Evolutionary conservation across 2,888 invertebrate genomes (phyloP).

Genomic region (Sialis fuliginosa): DNA sequence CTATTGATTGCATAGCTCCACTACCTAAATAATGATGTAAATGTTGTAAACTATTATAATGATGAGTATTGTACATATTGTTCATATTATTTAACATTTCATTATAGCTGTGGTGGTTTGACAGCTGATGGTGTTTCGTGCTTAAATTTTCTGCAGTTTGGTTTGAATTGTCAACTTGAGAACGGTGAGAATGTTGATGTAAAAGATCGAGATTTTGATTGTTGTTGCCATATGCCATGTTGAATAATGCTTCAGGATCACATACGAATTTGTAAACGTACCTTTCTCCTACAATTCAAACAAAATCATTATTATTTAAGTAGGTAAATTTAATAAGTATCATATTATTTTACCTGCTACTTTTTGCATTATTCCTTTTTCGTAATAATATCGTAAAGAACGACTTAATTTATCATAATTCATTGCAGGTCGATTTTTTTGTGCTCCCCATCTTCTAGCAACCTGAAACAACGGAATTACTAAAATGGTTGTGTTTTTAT

Average conservation of each 20-base stretch:
- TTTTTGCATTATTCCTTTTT: slow-evolving; percentile 98
- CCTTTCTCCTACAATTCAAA: slow-evolving; percentile 51
- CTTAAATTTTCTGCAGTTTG: slow-evolving; percentile 19
- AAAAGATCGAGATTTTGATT: neutral
- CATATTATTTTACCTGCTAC: slow-evolving; percentile 48
- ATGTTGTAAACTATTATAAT: slow-evolving; percentile 5
- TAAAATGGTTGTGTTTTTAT: too few species aligned
- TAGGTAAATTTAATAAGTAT: neutral
- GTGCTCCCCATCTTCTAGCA: slow-evolving; percentile 87
- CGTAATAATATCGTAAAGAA: slow-evolving; percentile 89
- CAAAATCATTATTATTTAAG: neutral
- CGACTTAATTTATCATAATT: slow-evolving; percentile 92
- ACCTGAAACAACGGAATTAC: slow-evolving; percentile 37
- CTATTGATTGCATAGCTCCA: neutral
- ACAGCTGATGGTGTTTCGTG: slow-evolving; percentile 20
- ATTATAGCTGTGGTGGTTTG: slow-evolving; percentile 17
- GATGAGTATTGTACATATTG: slow-evolving; percentile 2
- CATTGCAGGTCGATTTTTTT: slow-evolving; percentile 94
- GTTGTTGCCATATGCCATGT: slow-evolving; percentile 48
- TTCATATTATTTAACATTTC: slow-evolving; percentile 22
- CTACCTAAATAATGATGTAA: slow-evolving; percentile 6
- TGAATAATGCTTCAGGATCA: slow-evolving; percentile 80
- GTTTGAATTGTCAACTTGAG: slow-evolving; percentile 14
- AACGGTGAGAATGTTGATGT: slow-evolving; percentile 7
- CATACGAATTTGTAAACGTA: slow-evolving; percentile 96